These are phyloP conservation scores for Rhingia campestris DNA, from an alignment of 2,888 invertebrate genomes.

Conservation along the genomic window DNA sequence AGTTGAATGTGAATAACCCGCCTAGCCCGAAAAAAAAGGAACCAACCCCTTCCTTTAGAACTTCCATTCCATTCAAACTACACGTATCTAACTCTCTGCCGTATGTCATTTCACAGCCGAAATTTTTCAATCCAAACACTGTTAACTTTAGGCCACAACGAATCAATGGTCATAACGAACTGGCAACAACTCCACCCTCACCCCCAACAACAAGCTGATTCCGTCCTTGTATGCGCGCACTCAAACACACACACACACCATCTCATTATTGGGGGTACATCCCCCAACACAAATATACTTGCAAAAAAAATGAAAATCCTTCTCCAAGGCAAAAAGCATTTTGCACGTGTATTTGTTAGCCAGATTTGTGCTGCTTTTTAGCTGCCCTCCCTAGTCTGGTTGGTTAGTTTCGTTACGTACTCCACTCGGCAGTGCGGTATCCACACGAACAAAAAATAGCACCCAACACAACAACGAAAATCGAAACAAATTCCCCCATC, in stretches of 20 bases:
- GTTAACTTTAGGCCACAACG: slow-evolving; percentile 36
- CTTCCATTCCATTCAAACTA: background rate
- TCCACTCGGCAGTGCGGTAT: slow-evolving; percentile 45
- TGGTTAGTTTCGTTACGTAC: slow-evolving; percentile 72
- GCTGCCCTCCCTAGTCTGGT: slow-evolving; percentile 72
- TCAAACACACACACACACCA: slow-evolving; percentile 17
- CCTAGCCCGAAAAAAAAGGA: slow-evolving; percentile 51
- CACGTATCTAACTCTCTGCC: slow-evolving; percentile 12
- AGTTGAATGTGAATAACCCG: slow-evolving; percentile 59
- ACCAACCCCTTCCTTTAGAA: background rate
- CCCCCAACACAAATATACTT: slow-evolving; percentile 40
- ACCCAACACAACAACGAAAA: background rate
- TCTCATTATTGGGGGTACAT: slow-evolving; percentile 44
- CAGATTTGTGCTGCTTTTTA: slow-evolving; percentile 55
- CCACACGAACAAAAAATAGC: slow-evolving; percentile 40
- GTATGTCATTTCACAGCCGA: slow-evolving; percentile 65
- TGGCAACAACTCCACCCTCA: slow-evolving; percentile 51
- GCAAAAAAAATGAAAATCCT: slow-evolving; percentile 41
- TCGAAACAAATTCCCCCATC: slow-evolving; percentile 30
- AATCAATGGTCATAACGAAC: slow-evolving; percentile 46
- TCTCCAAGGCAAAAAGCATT: slow-evolving; percentile 33
- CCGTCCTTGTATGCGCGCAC: background rate
- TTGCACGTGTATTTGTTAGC: slow-evolving; percentile 46
- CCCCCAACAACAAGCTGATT: slow-evolving; percentile 21
- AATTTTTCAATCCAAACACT: slow-evolving; percentile 31